Percentiles rank a stretch among this genome's conserved stretches.
phyloP scores from a whole-genome alignment of 2,797 vertebrate genomes.

The Pangasius larnaudii region DNA sequence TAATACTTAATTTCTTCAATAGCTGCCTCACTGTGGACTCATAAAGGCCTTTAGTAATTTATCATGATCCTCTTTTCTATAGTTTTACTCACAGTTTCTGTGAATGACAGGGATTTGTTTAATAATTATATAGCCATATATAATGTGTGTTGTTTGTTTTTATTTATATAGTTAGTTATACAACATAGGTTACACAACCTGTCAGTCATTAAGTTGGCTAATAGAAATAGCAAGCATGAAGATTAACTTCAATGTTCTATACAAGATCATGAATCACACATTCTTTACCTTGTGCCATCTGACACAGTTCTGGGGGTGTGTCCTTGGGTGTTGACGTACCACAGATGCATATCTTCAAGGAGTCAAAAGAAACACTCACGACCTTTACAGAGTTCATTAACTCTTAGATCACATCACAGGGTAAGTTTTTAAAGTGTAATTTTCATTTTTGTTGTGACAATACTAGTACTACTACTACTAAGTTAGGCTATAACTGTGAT shows the following conservation, averaged over 20 bases:
- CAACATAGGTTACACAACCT: neutral
- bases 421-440: neutral
- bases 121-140: neutral
- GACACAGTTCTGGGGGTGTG: constrained; percentile 33
- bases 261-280: neutral
- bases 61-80: no score
- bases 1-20: no score
- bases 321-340: neutral
- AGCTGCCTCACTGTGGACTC: no score
- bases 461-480: neutral
- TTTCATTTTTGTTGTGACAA: neutral
- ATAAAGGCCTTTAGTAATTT: no score
- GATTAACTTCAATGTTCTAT: neutral
- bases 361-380: neutral
- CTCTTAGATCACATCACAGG: neutral
- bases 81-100: no score
- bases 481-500: neutral
- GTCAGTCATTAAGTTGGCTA: neutral
- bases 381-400: neutral
- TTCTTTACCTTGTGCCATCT: neutral
- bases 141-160: neutral
- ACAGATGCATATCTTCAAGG: no score
- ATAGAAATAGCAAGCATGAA: neutral
- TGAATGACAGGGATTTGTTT: no score
- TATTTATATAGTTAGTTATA: neutral